Evolutionary conservation across 1,140 invertebrate genomes (phyloP), one percentile per base, ranked within the genome.

Genomic region (Apis florea): DNA sequence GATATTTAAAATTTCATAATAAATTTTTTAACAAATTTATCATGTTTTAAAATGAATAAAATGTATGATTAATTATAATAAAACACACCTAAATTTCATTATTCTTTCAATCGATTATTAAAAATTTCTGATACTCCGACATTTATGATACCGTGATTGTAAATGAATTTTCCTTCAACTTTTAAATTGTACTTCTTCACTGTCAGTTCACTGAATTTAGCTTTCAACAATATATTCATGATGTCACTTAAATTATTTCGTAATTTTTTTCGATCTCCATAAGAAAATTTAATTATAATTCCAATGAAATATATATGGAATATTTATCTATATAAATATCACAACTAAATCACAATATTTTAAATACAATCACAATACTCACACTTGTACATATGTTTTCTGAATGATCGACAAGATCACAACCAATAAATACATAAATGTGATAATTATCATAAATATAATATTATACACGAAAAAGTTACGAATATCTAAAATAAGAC

Each of bases 171-270:
- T 53, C 21, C 47, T 47, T 49, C 17, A 9, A 11, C 59, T 64
- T 51, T 56, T 73, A n/a, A 58, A 67, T 47, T 24, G 61, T 51
- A 49, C 61, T 54, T 56, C 58, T 10, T 53, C 54, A 5, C 15
- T 53, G 21, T 40, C 47, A 66, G 1, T 47, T 75, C 79, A 68
- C 63, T 81, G 72, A 81, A 81, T 59, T 74, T 75, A 53, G 54
- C 26, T 67, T 31, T 1, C 47, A 26, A 51, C 11, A 56, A 51
- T 53, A 67, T 40, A 47, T 74, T 80, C 79, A 58, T 72, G n/a
- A 31, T 74, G 24, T 63, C 59, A 64, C n/a, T 56, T 10, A 51
- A 74, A 67, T 9, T 47, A 53, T 51, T 26, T 0, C 11, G 9
- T 53, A 3, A 71, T 40, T 63, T 19, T n/a, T 59, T 26, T n/a